These are phyloP conservation scores for Periplaneta americana DNA, from an alignment of 1,140 invertebrate genomes.

Conservation along the genomic window DNA sequence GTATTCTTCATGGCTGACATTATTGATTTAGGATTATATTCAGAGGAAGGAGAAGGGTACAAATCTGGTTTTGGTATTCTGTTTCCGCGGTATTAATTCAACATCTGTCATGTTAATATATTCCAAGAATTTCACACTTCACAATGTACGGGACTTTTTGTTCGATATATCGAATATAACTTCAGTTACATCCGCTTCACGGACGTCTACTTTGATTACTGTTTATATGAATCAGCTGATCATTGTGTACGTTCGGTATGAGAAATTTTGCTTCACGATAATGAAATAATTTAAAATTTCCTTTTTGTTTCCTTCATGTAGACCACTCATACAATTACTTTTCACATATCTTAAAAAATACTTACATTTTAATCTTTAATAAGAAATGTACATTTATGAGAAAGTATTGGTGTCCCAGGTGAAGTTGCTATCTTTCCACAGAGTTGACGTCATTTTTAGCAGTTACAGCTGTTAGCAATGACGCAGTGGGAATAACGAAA, in stretches of 20 bases:
- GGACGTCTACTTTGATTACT: not conserved
- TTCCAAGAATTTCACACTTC: not conserved
- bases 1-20: not conserved
- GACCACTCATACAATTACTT: not conserved
- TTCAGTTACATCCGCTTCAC: not conserved
- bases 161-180: not conserved
- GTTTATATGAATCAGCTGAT: not conserved
- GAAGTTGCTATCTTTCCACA: not conserved
- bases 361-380: not conserved
- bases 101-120: no score
- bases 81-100: no score
- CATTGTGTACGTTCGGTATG: not conserved
- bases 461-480: constrained; percentile 4
- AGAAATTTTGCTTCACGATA: not conserved
- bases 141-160: not conserved
- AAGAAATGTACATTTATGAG: not conserved
- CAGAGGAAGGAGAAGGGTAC: not conserved
- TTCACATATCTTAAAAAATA: not conserved
- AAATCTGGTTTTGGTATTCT: no score
- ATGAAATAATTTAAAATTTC: not conserved
- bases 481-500: not conserved
- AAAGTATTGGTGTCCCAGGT: not conserved
- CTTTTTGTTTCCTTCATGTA: not conserved
- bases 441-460: constrained; percentile 1
- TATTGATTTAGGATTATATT: not conserved